Conservation (phyloP, 2,888 invertebrate genomes). For the Parnassius orleans region DNA sequence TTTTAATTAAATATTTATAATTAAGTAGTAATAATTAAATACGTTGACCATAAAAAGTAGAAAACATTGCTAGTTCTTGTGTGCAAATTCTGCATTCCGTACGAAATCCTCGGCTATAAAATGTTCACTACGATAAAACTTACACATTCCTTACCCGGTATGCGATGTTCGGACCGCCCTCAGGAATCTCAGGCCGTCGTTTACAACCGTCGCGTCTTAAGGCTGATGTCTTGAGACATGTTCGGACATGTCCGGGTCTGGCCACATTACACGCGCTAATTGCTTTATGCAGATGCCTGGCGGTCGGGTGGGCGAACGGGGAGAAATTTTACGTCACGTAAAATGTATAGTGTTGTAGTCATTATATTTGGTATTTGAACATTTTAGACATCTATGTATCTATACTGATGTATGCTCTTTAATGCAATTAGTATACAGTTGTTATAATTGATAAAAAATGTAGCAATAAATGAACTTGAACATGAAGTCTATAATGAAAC, state of each 20-base stretch:
- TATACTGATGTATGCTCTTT: too few species aligned
- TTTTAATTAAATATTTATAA: too few species aligned
- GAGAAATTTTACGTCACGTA: constrained; percentile 17
- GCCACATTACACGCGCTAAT: constrained; percentile 70
- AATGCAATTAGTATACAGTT: too few species aligned
- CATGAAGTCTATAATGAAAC: too few species aligned
- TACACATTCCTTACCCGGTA: constrained; percentile 54
- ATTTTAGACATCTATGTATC: too few species aligned
- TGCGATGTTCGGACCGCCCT: constrained; percentile 44
- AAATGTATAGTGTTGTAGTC: too few species aligned
- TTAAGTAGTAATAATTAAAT: too few species aligned
- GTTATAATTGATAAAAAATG: too few species aligned
- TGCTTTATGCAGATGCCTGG: constrained; percentile 69
- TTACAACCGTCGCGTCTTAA: constrained; percentile 32
- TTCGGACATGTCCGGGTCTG: constrained; percentile 47
- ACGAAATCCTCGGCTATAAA: constrained; percentile 45
- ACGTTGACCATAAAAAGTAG: neutral
- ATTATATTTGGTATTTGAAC: too few species aligned
- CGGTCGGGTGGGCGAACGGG: constrained; percentile 33
- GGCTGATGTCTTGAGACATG: constrained; percentile 29
- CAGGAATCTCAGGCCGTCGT: constrained; percentile 31
- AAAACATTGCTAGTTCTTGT: constrained; percentile 1
- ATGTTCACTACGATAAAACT: constrained; percentile 61
- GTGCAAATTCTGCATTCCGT: constrained; percentile 13
- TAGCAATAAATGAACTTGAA: too few species aligned